Evolutionary conservation across 2,888 invertebrate genomes (phyloP), one percentile per base, ranked within the genome.

Genomic region (Pollenia angustigena): DNA sequence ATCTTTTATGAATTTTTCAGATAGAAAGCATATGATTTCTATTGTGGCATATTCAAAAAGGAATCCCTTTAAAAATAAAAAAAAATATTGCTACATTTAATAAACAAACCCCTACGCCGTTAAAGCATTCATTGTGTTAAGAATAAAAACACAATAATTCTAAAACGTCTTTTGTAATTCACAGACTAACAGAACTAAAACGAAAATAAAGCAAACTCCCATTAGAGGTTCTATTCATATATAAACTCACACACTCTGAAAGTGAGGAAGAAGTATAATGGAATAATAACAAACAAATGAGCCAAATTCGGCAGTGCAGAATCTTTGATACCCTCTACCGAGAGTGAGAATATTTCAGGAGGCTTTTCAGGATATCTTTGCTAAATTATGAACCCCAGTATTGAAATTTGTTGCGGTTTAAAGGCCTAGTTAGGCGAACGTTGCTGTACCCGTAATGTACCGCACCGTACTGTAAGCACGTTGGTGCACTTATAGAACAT

Each of bases 211-310:
- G 40, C 48, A 78, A 79, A 44, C 82, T 62, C 72, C 85, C 81
- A 85, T 85, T 81, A 81, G 82, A 46, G 69, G 50, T 44, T 64
- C 56, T 42, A 75, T 75, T 81, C 62, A 78, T 42, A 64, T 60
- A 32, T 0, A 46, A 66, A 68, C 50, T 16, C 16, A 44, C 9
- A 71, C 44, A 42, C 46, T 44, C 16, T 23, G 56, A 32, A 62
- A 69, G 40, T 52, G 16, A 4, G 46, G 18, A 71, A 42, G 3
- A 32, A 48, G 46, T 23, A 44, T 8, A 18, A 56, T 50, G 11
- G 7, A 74, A 54, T 54, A 52, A 75, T 32, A 44, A 48, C 32
- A 42, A 76, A 56, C 9, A 44, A 56, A 66, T n/a, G 4, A 32
- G 32, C 6, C 32, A 32, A 32, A 32, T 32, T 32, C 32, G 6